A percentile compares a stretch with the other conserved stretches of the same genome.
phyloP scores from a whole-genome alignment of 2,113 vertebrate genomes.

The Struthio camelus region DNA sequence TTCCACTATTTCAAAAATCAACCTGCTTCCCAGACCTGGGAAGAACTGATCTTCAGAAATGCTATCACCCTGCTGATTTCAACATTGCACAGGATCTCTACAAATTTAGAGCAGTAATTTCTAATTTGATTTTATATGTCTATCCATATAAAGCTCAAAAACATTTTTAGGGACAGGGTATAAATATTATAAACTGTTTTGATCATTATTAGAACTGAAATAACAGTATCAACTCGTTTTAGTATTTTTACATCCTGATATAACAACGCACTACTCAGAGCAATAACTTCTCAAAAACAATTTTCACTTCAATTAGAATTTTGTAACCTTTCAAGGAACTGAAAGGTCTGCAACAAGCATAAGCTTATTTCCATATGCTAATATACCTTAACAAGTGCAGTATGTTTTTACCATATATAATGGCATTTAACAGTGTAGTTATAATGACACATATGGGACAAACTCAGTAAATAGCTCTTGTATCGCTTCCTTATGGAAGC shows the following conservation, averaged over 20 bases:
- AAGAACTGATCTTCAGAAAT: neutral
- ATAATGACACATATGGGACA: neutral
- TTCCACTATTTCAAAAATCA: neutral
- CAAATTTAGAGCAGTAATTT: neutral
- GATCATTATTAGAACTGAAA: neutral
- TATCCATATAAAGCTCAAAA: neutral
- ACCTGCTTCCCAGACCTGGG: neutral
- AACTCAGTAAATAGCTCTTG: neutral
- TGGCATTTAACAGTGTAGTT: neutral
- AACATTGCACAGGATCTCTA: neutral
- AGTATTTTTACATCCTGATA: neutral
- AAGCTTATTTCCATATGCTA: neutral
- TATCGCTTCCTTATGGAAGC: neutral
- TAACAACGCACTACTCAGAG: neutral
- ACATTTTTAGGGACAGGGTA: neutral
- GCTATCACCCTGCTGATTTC: neutral
- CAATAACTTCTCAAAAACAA: neutral
- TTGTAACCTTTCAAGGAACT: neutral
- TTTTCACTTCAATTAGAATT: neutral
- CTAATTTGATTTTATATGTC: neutral
- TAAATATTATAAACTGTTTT: neutral
- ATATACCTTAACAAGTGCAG: neutral
- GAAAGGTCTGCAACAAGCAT: neutral
- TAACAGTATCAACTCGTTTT: neutral
- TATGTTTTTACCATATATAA: accelerated